phyloP scores from a whole-genome alignment of 2,113 vertebrate species.

The Brachyhypopomus gauderio region DNA sequence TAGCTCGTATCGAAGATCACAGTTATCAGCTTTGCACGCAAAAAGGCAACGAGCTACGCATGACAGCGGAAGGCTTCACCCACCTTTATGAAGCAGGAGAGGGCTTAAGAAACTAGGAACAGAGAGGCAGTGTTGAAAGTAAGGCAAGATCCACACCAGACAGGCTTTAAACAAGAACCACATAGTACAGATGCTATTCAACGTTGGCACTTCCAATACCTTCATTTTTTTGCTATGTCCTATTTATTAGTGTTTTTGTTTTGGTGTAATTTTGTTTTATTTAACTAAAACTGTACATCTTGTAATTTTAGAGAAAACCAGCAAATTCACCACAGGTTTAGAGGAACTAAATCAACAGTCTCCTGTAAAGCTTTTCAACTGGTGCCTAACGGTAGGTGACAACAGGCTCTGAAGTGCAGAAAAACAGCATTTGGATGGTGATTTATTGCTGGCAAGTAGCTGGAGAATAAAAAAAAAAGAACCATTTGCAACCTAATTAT shows the following conservation, averaged over 20 bases:
- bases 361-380: slow-evolving; percentile 55
- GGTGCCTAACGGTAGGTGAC: slow-evolving; percentile 63
- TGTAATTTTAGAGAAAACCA: background rate
- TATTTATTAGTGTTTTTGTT: background rate
- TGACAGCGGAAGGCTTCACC: background rate
- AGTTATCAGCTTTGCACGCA: slow-evolving; percentile 40
- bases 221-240: background rate
- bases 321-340: slow-evolving; percentile 13
- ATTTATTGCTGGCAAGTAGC: slow-evolving; percentile 62
- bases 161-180: background rate
- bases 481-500: slow-evolving; percentile 67
- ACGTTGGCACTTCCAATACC: background rate
- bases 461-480: slow-evolving; percentile 66
- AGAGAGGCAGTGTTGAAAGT: slow-evolving; percentile 36
- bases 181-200: background rate
- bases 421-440: slow-evolving; percentile 66
- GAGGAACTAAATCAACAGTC: slow-evolving; percentile 59
- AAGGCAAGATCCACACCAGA: slow-evolving; percentile 11
- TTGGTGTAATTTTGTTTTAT: background rate
- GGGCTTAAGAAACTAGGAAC: background rate
- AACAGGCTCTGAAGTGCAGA: slow-evolving; percentile 68
- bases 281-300: slow-evolving; percentile 1
- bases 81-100: background rate
- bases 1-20: slow-evolving; percentile 41
- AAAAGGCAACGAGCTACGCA: background rate